phyloP scores from a whole-genome alignment of 2,888 invertebrate genomes.

The Andrena fulva region DNA sequence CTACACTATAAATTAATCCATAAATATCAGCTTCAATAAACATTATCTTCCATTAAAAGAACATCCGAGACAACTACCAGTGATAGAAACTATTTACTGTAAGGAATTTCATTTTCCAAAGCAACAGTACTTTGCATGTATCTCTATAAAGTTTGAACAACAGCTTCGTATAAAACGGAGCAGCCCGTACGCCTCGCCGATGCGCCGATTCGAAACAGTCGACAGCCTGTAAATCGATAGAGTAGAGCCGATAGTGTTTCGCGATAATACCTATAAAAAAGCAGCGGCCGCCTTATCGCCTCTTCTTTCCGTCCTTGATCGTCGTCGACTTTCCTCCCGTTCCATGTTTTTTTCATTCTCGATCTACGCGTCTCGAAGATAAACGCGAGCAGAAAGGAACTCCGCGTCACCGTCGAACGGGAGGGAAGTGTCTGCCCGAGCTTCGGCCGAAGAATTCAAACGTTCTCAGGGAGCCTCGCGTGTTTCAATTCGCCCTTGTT shows the following conservation, averaged over 20 bases:
- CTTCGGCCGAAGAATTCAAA: neutral
- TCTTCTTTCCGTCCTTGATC: constrained; percentile 42
- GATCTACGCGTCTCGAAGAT: neutral
- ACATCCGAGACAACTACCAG: too few relatives aligned
- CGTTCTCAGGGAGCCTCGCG: neutral
- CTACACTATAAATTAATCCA: too few relatives aligned
- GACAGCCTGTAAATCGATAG: constrained; percentile 63
- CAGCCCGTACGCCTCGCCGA: neutral
- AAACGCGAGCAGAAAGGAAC: neutral
- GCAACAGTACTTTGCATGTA: neutral
- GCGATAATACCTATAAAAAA: constrained; percentile 54
- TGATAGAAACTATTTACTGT: too few relatives aligned
- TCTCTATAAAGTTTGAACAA: neutral
- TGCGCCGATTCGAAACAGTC: constrained; percentile 30
- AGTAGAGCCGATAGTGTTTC: constrained; percentile 51
- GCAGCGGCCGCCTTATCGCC: constrained; percentile 62
- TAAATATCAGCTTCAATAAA: too few relatives aligned
- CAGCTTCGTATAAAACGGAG: constrained; percentile 16
- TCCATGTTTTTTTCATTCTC: neutral
- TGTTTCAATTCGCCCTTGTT: neutral
- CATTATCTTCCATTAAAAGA: too few relatives aligned
- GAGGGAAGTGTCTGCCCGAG: neutral
- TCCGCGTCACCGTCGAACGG: neutral
- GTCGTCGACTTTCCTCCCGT: constrained; percentile 22
- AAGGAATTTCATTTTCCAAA: too few relatives aligned